Base-by-base conservation (phyloP, 2,797 vertebrate genomes). In the Serranus cabrilla region DNA sequence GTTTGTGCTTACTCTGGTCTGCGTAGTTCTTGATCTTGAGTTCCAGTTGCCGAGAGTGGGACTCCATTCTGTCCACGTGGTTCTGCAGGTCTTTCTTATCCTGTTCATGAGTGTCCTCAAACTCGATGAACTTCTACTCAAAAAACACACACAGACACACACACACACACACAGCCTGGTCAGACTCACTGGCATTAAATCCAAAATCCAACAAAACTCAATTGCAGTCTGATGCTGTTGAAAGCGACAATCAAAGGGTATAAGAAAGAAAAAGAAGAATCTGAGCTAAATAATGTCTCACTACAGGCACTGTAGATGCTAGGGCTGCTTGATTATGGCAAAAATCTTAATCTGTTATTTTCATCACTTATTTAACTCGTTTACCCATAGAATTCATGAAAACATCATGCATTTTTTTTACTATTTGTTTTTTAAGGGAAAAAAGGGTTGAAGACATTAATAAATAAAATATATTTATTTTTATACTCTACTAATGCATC, bases 1-100 rank as follows among this genome's bases (percentile, higher is more conserved):
- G 40, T 6, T 20, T 18, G 46, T 14, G 11, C 91, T 94, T 90
- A 99, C 98, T 97, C 91, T 99, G 98, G 85, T 99, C 98, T 13
- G 96, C 95, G 43, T 97, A 97, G 94, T 98, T 99, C 93, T 96
- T 99, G 91, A 97, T 95, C 93, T 99, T 99, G 74, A 99, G 95
- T 81, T 99, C 98, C 91, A 97, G 92, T 75, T 99, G 98, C 67
- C 98, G 95, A 12, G 96, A 96, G 84, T 99, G 97, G 65, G 97
- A 96, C 92, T 98, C 97, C 82, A 96, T 96, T 78, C 95, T 94
- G 74, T 98, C 97, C 92, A 98, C 95, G 34, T 97, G 95, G 82
- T 91, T 95, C 90, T 99, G 98, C 63, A 99, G 93, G 20, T 99
- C 98, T 85, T 99, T 99, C 93, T 99, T 99, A 82, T 99, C 98